A percentile compares a stretch with the other conserved stretches of the same genome.
Evolutionary conservation across 2,797 vertebrate genomes (phyloP).

Genomic region (Nannoperca australis): DNA sequence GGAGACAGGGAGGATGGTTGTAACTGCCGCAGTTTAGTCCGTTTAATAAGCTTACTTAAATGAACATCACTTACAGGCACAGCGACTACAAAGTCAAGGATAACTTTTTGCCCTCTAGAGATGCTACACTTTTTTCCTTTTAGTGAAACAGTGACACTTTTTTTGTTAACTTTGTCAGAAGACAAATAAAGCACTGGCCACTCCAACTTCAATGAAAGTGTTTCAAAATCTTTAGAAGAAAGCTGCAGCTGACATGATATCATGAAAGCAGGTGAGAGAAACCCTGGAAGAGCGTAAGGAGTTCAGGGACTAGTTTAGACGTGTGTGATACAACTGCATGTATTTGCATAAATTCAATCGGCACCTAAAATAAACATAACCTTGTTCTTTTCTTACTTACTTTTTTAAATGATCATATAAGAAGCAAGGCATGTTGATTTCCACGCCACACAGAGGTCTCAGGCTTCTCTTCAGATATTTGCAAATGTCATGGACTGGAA

Average conservation of each 20-base stretch:
- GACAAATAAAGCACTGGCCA: conserved; percentile 6
- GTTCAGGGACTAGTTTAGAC: conserved; percentile 21
- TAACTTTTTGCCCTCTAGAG: not conserved
- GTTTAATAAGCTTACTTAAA: conserved; percentile 64
- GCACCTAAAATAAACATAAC: not conserved
- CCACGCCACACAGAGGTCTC: not conserved
- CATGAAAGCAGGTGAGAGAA: conserved; percentile 39
- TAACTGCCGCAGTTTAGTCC: conserved; percentile 62
- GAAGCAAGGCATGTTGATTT: not conserved
- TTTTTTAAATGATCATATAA: not conserved
- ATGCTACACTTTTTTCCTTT: conserved; percentile 2
- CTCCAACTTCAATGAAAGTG: conserved; percentile 12
- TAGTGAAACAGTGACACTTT: not conserved
- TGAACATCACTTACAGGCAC: conserved; percentile 55
- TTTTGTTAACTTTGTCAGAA: not conserved
- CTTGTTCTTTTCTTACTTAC: not conserved
- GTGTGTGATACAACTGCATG: conserved; percentile 24
- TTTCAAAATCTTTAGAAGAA: conserved; percentile 23
- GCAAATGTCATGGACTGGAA: not conserved
- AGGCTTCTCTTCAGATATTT: conserved; percentile 10
- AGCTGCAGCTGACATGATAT: conserved; percentile 8
- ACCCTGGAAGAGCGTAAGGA: not conserved
- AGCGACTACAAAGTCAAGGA: conserved; percentile 35
- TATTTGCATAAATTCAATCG: conserved; percentile 41
- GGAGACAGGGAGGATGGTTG: conserved; percentile 65